Evolutionary conservation across 2,113 vertebrate species (phyloP).

Genomic region (Datnioides undecimradiatus): DNA sequence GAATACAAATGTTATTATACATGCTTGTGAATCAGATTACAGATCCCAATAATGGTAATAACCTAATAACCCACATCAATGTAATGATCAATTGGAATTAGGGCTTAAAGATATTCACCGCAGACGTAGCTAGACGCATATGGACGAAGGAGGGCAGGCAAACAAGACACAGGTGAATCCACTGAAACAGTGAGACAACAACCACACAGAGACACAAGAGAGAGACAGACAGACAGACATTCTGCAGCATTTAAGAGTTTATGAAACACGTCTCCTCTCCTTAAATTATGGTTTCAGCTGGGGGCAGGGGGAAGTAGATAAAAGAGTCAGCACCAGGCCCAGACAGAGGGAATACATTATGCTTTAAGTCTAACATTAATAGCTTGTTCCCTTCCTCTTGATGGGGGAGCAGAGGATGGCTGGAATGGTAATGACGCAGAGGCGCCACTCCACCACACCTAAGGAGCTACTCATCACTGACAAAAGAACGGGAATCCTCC

Average conservation of each 20-base stretch:
- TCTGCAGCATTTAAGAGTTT: constrained; percentile 32
- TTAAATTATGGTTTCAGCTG: constrained; percentile 48
- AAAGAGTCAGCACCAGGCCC: constrained; percentile 24
- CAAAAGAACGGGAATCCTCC: constrained; percentile 34
- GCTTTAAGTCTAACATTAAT: constrained; percentile 53
- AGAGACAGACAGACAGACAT: constrained; percentile 23
- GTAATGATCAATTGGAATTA: too few relatives aligned
- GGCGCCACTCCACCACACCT: constrained; percentile 25
- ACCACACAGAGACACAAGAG: too few relatives aligned
- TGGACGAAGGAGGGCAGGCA: too few relatives aligned
- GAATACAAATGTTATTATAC: too few relatives aligned
- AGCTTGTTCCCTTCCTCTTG: constrained; percentile 26
- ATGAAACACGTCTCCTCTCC: constrained; percentile 8
- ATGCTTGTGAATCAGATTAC: too few relatives aligned
- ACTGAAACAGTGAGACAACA: too few relatives aligned
- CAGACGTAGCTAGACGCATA: too few relatives aligned
- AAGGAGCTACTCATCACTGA: constrained; percentile 52
- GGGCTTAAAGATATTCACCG: too few relatives aligned
- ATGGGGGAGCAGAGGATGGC: constrained; percentile 14
- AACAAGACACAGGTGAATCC: too few relatives aligned
- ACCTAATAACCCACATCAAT: too few relatives aligned
- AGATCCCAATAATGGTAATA: too few relatives aligned
- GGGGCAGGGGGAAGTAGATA: constrained; percentile 11
- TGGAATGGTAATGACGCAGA: constrained; percentile 52
- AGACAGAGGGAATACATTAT: constrained; percentile 59